Evolutionary conservation across 2,113 vertebrate species (phyloP).

Genomic region (Columbina picui): DNA sequence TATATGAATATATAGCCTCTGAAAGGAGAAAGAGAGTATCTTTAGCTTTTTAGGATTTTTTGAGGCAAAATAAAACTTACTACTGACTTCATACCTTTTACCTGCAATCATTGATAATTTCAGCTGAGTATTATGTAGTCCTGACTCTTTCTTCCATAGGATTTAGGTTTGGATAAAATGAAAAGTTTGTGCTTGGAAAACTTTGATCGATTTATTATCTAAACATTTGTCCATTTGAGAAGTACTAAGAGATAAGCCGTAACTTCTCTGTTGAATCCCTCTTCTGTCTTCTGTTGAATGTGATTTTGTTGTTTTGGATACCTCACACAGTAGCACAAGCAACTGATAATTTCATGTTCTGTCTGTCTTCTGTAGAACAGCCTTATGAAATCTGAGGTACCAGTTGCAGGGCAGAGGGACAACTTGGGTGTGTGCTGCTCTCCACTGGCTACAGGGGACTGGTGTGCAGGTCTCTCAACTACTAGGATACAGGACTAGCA

Average conservation of each 20-base stretch:
- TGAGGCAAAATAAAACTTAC: neutral
- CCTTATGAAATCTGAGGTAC: neutral
- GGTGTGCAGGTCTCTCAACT: fast-evolving
- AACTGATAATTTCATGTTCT: neutral
- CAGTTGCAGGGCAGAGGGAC: neutral
- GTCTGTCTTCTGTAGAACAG: neutral
- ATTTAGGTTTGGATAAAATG: neutral
- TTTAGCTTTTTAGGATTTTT: neutral
- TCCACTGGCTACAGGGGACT: neutral
- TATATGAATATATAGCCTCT: neutral
- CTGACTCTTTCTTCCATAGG: neutral
- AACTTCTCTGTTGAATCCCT: neutral
- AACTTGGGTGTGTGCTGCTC: neutral
- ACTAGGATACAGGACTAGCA: fast-evolving
- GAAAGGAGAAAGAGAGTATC: neutral
- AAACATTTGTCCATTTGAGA: neutral
- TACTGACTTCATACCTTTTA: neutral
- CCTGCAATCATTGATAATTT: neutral
- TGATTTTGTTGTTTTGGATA: neutral
- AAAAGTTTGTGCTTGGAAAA: neutral
- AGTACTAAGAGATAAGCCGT: neutral
- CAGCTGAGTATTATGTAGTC: neutral
- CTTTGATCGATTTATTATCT: neutral
- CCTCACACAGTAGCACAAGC: neutral
- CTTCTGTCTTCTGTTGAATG: neutral